These are phyloP conservation scores for Lampropteryx suffumata DNA, from an alignment of 2,888 invertebrate genomes.

Conservation along the genomic window DNA sequence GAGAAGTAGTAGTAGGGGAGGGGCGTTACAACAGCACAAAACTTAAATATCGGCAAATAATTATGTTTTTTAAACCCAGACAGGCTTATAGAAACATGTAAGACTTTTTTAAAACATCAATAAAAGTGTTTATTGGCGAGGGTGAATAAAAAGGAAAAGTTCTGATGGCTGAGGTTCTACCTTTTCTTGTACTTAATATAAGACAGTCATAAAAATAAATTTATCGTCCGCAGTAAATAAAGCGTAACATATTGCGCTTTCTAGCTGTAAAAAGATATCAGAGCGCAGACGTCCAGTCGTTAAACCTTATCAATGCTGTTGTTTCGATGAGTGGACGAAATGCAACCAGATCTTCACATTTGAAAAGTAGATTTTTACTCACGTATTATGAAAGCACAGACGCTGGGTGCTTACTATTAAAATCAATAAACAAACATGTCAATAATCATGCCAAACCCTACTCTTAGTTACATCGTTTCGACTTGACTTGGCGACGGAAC, in stretches of 20 bases:
- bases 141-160: constrained; percentile 53
- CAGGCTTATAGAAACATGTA: constrained; percentile 5
- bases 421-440: too few species aligned
- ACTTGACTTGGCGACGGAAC: too few species aligned
- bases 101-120: constrained; percentile 41
- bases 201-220: constrained; percentile 75
- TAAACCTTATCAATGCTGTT: constrained; percentile 49
- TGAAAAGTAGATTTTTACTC: not conserved
- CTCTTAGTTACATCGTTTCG: too few species aligned
- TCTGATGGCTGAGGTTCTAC: constrained; percentile 48
- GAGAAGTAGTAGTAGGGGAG: too few species aligned
- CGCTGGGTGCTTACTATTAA: too few species aligned
- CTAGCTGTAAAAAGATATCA: constrained; percentile 61
- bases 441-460: too few species aligned
- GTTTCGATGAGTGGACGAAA: constrained; percentile 6
- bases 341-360: not conserved
- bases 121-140: constrained; percentile 68
- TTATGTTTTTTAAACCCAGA: too few species aligned
- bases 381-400: too few species aligned
- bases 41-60: too few species aligned
- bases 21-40: too few species aligned
- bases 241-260: constrained; percentile 70
- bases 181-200: constrained; percentile 69
- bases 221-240: constrained; percentile 75
- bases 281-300: constrained; percentile 47